phyloP scores from a whole-genome alignment of 1,140 invertebrate genomes.

The Aphis gossypii region DNA sequence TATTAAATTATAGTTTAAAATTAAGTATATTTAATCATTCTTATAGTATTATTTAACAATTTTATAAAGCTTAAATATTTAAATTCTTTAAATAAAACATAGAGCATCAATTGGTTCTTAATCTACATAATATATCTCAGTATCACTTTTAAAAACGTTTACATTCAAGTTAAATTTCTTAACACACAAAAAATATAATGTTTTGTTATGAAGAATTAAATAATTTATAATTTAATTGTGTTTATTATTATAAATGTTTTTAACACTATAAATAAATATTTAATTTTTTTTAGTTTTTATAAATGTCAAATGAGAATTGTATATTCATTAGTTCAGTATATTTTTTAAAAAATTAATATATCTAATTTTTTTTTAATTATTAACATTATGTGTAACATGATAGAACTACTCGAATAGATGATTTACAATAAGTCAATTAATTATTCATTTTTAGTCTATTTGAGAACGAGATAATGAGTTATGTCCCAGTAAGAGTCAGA shows the following conservation, averaged over 20 bases:
- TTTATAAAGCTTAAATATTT: too few species aligned
- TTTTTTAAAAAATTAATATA: not conserved
- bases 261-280: not conserved
- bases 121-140: not conserved
- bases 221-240: not conserved
- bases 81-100: too few species aligned
- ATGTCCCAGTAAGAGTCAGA: constrained; percentile 77
- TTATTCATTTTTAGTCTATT: constrained; percentile 80
- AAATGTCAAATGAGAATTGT: too few species aligned
- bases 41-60: too few species aligned
- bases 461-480: constrained; percentile 98
- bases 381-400: not conserved
- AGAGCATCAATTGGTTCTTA: too few species aligned
- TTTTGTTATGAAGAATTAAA: not conserved
- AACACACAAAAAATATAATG: not conserved
- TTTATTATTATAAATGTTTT: not conserved
- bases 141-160: not conserved
- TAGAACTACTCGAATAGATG: not conserved
- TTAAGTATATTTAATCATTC: too few species aligned
- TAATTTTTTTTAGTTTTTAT: not conserved
- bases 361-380: too few species aligned
- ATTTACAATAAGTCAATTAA: not conserved
- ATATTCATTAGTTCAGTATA: not conserved
- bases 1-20: too few species aligned
- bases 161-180: not conserved